Conservation (phyloP, 1,140 invertebrate genomes). For the Anthonomus grandis region DNA sequence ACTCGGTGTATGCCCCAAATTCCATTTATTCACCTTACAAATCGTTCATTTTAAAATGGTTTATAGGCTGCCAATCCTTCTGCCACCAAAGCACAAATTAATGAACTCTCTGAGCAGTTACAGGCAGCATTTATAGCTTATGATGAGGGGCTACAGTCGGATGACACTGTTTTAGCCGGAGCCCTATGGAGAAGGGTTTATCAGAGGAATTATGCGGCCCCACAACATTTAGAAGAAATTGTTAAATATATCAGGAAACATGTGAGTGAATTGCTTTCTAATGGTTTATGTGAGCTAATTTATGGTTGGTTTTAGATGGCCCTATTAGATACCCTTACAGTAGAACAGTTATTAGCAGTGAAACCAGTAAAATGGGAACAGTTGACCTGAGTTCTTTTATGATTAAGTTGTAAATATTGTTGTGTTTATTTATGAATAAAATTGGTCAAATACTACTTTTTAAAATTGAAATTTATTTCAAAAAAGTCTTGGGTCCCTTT, state of each 20-base stretch:
- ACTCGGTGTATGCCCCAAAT: slow-evolving; percentile 55
- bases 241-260: slow-evolving; percentile 71
- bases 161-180: slow-evolving; percentile 70
- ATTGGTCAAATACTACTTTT: too few species aligned
- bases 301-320: slow-evolving; percentile 20
- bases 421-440: too few species aligned
- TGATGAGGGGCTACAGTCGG: slow-evolving; percentile 75
- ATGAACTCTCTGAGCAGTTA: slow-evolving; percentile 69
- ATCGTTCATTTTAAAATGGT: too few species aligned
- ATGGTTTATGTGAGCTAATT: neutral
- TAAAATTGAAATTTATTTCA: too few species aligned
- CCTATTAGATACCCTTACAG: slow-evolving; percentile 18
- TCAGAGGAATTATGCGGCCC: slow-evolving; percentile 57
- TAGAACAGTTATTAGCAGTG: slow-evolving; percentile 23
- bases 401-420: too few species aligned
- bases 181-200: slow-evolving; percentile 84
- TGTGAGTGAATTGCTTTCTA: slow-evolving; percentile 47
- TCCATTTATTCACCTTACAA: too few species aligned
- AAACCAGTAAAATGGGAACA: slow-evolving; percentile 24
- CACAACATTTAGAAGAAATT: slow-evolving; percentile 62
- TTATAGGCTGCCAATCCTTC: slow-evolving; percentile 56
- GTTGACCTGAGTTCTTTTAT: too few species aligned
- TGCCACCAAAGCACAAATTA: slow-evolving; percentile 56
- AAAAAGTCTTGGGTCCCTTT: too few species aligned
- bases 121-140: slow-evolving; percentile 81